Evolutionary conservation across 2,113 vertebrate species (phyloP), one percentile per base, ranked within the genome.

Genomic region (Oncorhynchus clarkii): DNA sequence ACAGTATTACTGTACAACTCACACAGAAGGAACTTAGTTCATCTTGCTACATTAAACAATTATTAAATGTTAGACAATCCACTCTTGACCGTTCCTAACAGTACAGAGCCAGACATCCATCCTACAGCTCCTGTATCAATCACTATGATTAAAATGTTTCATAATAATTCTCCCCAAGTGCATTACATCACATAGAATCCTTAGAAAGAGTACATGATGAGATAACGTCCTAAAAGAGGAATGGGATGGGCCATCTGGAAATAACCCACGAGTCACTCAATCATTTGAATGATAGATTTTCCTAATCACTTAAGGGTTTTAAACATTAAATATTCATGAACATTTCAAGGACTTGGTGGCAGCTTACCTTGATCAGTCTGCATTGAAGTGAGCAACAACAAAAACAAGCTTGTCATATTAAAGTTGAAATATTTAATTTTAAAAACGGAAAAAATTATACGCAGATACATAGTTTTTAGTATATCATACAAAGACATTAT

Each of bases 371-470:
- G 59, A n/a, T 6, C 18, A 68, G 29, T n/a, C 13, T 27, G 5
- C 29, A 20, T 29, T 29, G 13, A 67, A 67, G 27, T 29, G 27
- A 80, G 6, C 48, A 24, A 48, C 31, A 7, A 65, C 27, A 67
- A 62, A 80, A 48, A 60, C 75, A 76, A 6, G 6, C 67, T n/a
- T 1, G 1, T 51, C 4, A 73, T 83, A 81, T 91, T 85, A 90
- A 91, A 90, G 81, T 89, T 85, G 86, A 91, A 90, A 90, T 92
- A 91, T 93, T 93, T 93, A 93, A 34, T 34, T 94, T 91, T 84
- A 84, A 91, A 92, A 91, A 90, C 84, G 89, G 87, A 88, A 89
- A 88, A 91, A 90, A 89, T 86, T 86, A 90, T 89, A 91, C 86
- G 89, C 87, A 90, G 88, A 88, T 87, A 92, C 87, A 88, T 86